Conservation (phyloP, 2,797 vertebrate species). For the Smutsia temminckii region DNA sequence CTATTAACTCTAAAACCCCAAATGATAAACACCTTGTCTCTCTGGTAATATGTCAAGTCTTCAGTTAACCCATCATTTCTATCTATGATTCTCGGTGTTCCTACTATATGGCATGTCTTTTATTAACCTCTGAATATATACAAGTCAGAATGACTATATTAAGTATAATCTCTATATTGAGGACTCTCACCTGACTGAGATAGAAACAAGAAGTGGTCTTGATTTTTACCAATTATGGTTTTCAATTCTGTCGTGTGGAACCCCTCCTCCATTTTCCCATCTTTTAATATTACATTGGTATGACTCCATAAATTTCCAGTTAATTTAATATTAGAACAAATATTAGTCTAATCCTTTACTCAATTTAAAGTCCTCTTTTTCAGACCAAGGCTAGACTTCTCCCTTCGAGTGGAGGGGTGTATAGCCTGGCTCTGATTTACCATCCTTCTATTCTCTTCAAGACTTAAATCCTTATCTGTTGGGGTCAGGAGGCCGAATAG, state of each 20-base stretch:
- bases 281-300: not conserved
- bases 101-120: not conserved
- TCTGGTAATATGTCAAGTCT: not conserved
- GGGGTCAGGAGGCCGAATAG: not conserved
- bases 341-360: not conserved
- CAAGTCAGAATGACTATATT: not conserved
- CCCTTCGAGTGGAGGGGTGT: not conserved
- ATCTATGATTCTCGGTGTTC: not conserved
- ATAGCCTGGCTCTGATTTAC: not conserved
- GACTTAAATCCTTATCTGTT: not conserved
- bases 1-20: not conserved
- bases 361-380: not conserved
- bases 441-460: not conserved
- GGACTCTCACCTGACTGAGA: not conserved
- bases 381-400: not conserved
- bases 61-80: not conserved
- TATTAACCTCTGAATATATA: slow-evolving; percentile 6
- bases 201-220: not conserved
- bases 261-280: rapidly evolving
- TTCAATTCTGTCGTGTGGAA: not conserved
- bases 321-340: not conserved
- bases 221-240: not conserved
- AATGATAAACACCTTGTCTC: not conserved
- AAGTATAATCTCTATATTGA: not conserved
- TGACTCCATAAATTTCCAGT: not conserved